A percentile compares a stretch with the other conserved stretches of the same genome.
Conservation (phyloP, 2,797 vertebrate genomes). For the Lepidocolaptes lacrymiger region DNA sequence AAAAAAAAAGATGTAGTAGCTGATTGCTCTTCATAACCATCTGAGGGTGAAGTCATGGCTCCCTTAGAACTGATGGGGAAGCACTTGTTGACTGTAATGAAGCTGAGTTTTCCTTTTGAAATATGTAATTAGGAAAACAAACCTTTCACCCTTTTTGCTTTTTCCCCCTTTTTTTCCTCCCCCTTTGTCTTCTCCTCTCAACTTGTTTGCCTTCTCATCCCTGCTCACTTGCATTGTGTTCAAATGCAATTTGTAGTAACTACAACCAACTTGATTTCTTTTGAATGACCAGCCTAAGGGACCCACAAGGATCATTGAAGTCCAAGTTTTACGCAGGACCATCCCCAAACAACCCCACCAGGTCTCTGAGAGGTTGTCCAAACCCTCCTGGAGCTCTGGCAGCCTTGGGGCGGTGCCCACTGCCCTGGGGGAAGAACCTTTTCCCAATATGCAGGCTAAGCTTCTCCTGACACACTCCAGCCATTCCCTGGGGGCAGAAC, state of each 20-base stretch:
- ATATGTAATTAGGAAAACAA: not conserved
- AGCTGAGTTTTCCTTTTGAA: not conserved
- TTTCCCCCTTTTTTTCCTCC: too few relatives aligned
- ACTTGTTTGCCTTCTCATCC: not conserved
- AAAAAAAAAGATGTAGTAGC: not conserved
- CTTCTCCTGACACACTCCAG: not conserved
- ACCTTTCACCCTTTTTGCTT: not conserved
- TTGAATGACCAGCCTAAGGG: rapidly evolving
- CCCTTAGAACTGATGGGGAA: not conserved
- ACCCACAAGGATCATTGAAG: rapidly evolving
- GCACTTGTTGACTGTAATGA: not conserved
- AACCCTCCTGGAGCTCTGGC: rapidly evolving
- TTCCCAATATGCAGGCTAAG: rapidly evolving
- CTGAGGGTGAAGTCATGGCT: not conserved
- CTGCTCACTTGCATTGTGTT: rapidly evolving
- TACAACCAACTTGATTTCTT: not conserved
- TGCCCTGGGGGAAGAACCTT: not conserved
- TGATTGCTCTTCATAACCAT: not conserved
- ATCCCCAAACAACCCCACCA: not conserved
- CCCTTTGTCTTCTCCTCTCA: not conserved
- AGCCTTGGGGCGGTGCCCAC: rapidly evolving
- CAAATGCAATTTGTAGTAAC: not conserved
- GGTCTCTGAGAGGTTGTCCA: rapidly evolving
- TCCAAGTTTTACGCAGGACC: rapidly evolving
- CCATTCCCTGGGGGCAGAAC: not conserved